Base-by-base conservation (phyloP, 53 echinoderm and acorn worm species). In the Temnopleurus reevesii region DNA sequence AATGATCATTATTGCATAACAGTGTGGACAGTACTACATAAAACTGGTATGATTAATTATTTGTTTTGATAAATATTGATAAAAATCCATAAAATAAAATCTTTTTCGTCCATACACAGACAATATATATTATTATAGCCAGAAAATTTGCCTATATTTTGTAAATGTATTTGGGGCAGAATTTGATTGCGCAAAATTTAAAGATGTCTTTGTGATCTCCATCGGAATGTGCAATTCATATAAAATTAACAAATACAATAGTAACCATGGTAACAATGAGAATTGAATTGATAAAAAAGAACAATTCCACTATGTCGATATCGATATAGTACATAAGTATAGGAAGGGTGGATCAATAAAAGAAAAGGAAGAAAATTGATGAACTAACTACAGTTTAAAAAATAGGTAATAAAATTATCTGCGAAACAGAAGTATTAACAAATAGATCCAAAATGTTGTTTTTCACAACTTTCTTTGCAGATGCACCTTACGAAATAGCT, bases 141-240 rank as follows among this genome's bases (percentile, higher is more conserved):
- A n/a, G n/a, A n/a, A n/a, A n/a, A n/a, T n/a, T n/a, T n/a, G n/a
- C n/a, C n/a, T n/a, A n/a, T n/a, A n/a, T n/a, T n/a, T n/a, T n/a
- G n/a, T n/a, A n/a, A n/a, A n/a, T n/a, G n/a, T n/a, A n/a, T n/a
- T n/a, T n/a, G n/a, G n/a, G n/a, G n/a, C n/a, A n/a, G n/a, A n/a
- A n/a, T n/a, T n/a, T n/a, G n/a, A n/a, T n/a, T n/a, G n/a, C n/a
- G n/a, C n/a, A n/a, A n/a, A n/a, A n/a, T n/a, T n/a, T n/a, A n/a
- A n/a, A n/a, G n/a, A n/a, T n/a, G n/a, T n/a, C n/a, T n/a, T n/a
- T 27, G 46, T 27, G 49, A 79, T 9, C 17, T 47, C 54, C 18
- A 59, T 60, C 45, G 85, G 85, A 85, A 85, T 85, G 85, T 85
- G 85, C 85, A 85, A 31, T 85, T 85, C 61, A 85, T 85, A 85